Percentiles rank a stretch among this genome's conserved stretches.
Evolutionary conservation across 2,888 invertebrate species (phyloP).

Genomic region (Meganola albula): DNA sequence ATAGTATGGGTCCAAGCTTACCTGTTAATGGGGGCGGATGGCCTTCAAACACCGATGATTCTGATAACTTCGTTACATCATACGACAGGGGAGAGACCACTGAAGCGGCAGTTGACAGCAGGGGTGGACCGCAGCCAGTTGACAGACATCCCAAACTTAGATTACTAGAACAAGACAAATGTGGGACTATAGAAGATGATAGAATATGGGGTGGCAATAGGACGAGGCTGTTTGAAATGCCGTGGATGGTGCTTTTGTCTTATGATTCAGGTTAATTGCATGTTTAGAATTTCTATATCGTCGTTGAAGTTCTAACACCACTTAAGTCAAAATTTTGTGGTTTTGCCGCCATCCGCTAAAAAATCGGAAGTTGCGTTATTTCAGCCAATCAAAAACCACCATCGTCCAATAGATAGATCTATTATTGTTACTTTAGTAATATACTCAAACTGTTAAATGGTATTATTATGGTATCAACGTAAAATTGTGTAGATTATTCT

Average conservation of each 20-base stretch:
- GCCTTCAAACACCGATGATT: conserved; percentile 1
- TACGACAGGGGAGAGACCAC: conserved; percentile 17
- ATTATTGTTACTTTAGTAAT: too few species aligned
- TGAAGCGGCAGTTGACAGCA: conserved; percentile 8
- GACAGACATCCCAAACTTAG: conserved; percentile 29
- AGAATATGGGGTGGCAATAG: conserved; percentile 80
- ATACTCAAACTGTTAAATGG: too few species aligned
- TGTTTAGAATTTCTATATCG: too few species aligned
- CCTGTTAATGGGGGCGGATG: background rate
- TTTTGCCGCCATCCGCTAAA: too few species aligned
- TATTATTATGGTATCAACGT: too few species aligned
- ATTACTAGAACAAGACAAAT: conserved; percentile 50
- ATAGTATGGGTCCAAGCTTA: too few species aligned
- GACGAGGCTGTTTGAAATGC: conserved; percentile 81
- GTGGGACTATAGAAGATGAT: conserved; percentile 75
- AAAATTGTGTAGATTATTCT: too few species aligned
- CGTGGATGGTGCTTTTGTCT: conserved; percentile 86
- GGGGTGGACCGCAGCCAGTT: conserved; percentile 17
- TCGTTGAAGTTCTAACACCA: too few species aligned
- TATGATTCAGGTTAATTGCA: conserved; percentile 64
- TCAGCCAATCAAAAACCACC: too few species aligned
- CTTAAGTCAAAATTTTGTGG: too few species aligned
- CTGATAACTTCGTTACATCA: conserved; percentile 5
- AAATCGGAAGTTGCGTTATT: too few species aligned
- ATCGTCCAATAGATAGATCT: too few species aligned